These are phyloP conservation scores for Anoplolepis gracilipes DNA, from an alignment of 1,140 invertebrate species.

Conservation along the genomic window DNA sequence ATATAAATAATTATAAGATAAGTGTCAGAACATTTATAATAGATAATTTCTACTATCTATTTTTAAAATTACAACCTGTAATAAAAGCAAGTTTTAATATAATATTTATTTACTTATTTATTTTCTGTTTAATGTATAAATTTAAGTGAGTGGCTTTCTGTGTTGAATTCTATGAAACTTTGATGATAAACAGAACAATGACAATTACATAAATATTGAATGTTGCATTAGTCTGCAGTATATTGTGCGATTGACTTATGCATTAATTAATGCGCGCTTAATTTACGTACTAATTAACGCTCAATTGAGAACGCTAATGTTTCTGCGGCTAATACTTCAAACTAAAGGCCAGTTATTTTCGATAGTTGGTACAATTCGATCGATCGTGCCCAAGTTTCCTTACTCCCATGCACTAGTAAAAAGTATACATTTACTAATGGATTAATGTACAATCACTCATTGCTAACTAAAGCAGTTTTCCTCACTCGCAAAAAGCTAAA, in stretches of 20 bases:
- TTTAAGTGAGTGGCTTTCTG: neutral
- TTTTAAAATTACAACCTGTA: neutral
- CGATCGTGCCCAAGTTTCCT: slow-evolving; percentile 35
- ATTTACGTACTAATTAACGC: slow-evolving; percentile 46
- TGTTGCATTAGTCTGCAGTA: neutral
- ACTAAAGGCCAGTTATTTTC: slow-evolving; percentile 52
- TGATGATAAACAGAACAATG: neutral
- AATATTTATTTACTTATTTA: neutral
- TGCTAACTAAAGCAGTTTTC: slow-evolving; percentile 1
- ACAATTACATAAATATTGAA: slow-evolving; percentile 43
- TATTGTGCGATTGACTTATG: slow-evolving; percentile 50
- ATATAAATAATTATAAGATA: neutral
- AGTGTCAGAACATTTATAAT: neutral
- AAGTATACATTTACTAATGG: neutral
- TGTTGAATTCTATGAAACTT: neutral
- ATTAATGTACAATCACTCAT: neutral
- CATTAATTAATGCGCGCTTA: slow-evolving; percentile 48
- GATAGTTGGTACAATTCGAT: slow-evolving; percentile 21
- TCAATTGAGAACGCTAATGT: slow-evolving; percentile 9
- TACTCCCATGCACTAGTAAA: slow-evolving; percentile 17
- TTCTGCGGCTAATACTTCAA: slow-evolving; percentile 32
- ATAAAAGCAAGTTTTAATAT: neutral
- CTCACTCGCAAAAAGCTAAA: neutral
- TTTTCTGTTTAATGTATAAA: neutral
- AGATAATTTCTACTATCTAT: neutral